These are phyloP conservation scores for Rhagonycha lutea DNA, from an alignment of 2,888 invertebrate genomes.

Conservation along the genomic window DNA sequence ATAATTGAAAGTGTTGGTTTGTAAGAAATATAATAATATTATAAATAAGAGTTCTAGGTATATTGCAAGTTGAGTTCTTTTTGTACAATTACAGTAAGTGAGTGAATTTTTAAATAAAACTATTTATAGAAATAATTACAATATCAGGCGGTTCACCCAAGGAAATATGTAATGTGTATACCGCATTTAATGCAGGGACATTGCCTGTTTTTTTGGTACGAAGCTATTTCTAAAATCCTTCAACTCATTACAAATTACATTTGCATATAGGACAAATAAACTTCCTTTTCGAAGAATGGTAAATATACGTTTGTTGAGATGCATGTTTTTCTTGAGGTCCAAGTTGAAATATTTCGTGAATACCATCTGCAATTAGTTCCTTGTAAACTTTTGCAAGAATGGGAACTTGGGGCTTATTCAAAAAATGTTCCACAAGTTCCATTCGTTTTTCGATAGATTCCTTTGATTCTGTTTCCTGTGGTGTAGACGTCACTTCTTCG, in stretches of 20 bases:
- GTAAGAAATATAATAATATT: background rate
- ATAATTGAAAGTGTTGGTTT: background rate
- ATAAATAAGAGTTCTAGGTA: background rate
- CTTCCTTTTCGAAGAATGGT: background rate
- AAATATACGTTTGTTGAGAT: background rate
- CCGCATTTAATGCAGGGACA: no score
- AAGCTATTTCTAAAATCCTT: no score
- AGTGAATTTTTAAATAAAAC: background rate
- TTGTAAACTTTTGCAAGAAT: slow-evolving; percentile 40
- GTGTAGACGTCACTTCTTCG: background rate
- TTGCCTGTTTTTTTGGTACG: no score
- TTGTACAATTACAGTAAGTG: background rate
- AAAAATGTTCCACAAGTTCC: slow-evolving; percentile 33
- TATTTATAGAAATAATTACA: background rate
- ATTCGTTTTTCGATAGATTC: slow-evolving; percentile 22
- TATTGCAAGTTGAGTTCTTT: background rate
- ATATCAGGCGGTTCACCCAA: no score
- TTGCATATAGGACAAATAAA: background rate
- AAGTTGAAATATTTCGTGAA: slow-evolving; percentile 40
- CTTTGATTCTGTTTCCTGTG: slow-evolving; percentile 3
- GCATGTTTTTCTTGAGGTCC: slow-evolving; percentile 23
- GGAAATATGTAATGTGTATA: no score
- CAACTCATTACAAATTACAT: background rate
- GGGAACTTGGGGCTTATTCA: slow-evolving; percentile 36
- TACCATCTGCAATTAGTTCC: slow-evolving; percentile 40